These are phyloP conservation scores for Prunella fulvescens DNA, from an alignment of 2,113 vertebrate genomes.

Conservation along the genomic window DNA sequence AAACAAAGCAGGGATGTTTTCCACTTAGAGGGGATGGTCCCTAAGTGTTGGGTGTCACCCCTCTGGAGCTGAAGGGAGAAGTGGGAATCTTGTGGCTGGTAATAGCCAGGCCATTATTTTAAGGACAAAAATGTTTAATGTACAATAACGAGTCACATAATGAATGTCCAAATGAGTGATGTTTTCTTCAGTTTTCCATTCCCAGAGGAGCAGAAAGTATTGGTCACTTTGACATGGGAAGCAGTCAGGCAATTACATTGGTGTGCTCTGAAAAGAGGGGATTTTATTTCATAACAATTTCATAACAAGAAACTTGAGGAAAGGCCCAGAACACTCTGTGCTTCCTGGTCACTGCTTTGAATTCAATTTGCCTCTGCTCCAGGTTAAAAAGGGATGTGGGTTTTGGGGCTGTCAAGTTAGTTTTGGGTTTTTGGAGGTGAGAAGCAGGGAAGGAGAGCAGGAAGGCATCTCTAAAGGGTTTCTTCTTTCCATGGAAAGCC, in stretches of 20 bases:
- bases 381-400: not conserved
- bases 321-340: not conserved
- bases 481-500: not conserved
- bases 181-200: conserved; percentile 16
- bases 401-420: not conserved
- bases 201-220: conserved; percentile 31
- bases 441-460: not conserved
- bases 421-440: conserved; percentile 11
- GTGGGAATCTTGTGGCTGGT: conserved; percentile 18
- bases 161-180: conserved; percentile 46
- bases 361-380: not conserved
- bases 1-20: not conserved
- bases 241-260: conserved; percentile 20
- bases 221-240: conserved; percentile 42
- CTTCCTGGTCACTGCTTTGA: not conserved
- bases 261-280: not conserved
- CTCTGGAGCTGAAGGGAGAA: not conserved
- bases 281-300: not conserved
- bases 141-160: conserved; percentile 33
- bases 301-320: not conserved
- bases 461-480: conserved; percentile 45
- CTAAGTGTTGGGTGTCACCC: conserved; percentile 7
- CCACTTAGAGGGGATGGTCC: not conserved
- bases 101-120: conserved; percentile 23
- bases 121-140: conserved; percentile 52